phyloP scores from a whole-genome alignment of 2,113 vertebrate species.

The Chlamydotis undulata region DNA sequence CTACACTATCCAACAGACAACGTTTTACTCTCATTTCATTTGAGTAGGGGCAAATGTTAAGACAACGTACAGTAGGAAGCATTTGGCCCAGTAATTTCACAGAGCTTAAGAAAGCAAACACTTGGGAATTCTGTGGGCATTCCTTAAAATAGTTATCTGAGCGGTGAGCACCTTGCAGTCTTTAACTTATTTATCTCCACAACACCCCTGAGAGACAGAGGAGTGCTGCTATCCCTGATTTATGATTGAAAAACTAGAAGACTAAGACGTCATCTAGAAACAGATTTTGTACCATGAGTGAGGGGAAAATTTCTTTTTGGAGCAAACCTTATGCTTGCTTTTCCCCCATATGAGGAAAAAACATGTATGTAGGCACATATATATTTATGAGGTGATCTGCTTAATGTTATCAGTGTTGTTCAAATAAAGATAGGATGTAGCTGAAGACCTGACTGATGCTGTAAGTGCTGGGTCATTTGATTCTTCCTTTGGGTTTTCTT shows the following conservation, averaged over 20 bases:
- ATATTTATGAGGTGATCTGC: not conserved
- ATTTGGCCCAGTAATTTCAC: not conserved
- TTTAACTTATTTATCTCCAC: not conserved
- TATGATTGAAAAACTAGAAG: not conserved
- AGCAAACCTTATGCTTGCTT: not conserved
- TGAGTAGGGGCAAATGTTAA: not conserved
- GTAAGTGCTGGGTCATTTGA: not conserved
- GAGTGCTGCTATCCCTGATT: not conserved
- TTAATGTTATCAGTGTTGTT: not conserved
- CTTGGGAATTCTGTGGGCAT: not conserved
- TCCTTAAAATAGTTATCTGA: not conserved
- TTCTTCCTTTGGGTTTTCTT: not conserved
- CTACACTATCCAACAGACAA: not conserved
- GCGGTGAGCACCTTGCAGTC: not conserved
- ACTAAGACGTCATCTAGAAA: not conserved
- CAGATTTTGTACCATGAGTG: not conserved
- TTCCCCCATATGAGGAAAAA: not conserved
- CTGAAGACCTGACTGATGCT: not conserved
- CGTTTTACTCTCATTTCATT: not conserved
- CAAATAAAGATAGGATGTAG: not conserved
- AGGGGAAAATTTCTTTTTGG: not conserved
- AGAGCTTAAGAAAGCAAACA: not conserved
- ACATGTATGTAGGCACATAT: rapidly evolving
- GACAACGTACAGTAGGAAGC: not conserved
- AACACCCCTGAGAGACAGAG: not conserved